Evolutionary conservation across 2,113 vertebrate genomes (phyloP).

Genomic region (Prinia subflava): DNA sequence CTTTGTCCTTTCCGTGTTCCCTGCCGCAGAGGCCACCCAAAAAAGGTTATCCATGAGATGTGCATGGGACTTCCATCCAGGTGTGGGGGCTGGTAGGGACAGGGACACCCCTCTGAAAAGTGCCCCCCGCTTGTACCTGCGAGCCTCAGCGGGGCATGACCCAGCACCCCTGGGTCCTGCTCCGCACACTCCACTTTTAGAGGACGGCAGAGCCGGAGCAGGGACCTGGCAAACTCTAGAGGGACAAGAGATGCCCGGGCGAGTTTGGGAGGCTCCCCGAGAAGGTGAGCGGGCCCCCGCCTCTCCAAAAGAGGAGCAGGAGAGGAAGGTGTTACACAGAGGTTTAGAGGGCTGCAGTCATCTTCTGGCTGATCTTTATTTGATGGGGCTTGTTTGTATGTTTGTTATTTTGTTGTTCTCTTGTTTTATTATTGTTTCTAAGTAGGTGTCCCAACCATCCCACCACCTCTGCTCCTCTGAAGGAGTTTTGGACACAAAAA

Average conservation of each 20-base stretch:
- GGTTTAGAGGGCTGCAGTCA: accelerated
- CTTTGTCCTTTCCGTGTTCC: background rate
- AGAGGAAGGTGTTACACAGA: background rate
- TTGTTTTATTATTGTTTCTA: background rate
- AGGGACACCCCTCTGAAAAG: background rate
- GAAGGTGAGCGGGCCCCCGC: accelerated
- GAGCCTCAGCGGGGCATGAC: accelerated
- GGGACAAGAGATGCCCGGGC: accelerated
- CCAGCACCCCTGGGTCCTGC: accelerated
- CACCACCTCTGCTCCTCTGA: background rate
- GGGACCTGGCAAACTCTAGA: background rate
- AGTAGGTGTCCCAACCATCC: background rate
- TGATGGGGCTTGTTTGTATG: background rate
- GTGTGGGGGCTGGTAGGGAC: accelerated
- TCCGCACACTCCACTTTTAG: accelerated
- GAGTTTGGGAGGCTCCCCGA: background rate
- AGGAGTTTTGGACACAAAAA: background rate
- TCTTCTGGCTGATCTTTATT: background rate
- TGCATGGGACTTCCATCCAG: background rate
- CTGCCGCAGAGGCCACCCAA: background rate
- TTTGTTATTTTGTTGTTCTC: background rate
- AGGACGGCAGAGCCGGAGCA: background rate
- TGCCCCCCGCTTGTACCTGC: background rate
- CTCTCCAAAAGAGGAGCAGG: background rate
- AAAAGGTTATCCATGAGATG: background rate